Evolutionary conservation across 1,140 invertebrate species (phyloP), one percentile per base, ranked within the genome.

Genomic region (Drosophila suzukii): DNA sequence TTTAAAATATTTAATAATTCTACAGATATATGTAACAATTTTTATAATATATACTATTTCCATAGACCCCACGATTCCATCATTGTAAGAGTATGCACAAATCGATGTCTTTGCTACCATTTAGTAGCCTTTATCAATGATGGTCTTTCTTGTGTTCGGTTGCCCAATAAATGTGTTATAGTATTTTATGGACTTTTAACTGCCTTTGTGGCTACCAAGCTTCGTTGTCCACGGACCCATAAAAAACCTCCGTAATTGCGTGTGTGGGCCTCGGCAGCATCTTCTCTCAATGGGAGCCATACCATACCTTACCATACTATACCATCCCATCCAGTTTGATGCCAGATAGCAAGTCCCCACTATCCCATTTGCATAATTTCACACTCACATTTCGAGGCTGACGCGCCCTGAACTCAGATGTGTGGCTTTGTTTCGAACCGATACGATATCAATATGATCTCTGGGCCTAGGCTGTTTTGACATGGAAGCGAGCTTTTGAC

Each of bases 111-210:
- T 51, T 34, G 46, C 38, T 58, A 41, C 47, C 36, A 24, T 15
- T 62, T 36, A 24, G 13, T 17, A 6, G 30, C n/a, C 30, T 51
- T 27, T 44, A 49, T 54, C 38, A 63, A 46, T 49, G 39, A 44
- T 54, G 20, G 15, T 11, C 13, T 34, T 7, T n/a, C 46, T 49
- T 24, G 49, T 36, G 59, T 53, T 47, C 30, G 51, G 47, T 88
- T 88, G 53, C 84, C 39, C 84, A 88, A 88, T 89, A 77, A 88
- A 88, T 84, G 80, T 78, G 84, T 88, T 89, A 88, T 62, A 89
- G 73, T 88, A 88, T 88, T 88, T 88, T 88, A 88, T 81, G 76
- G 72, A 74, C 68, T 84, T 90, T 88, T 88, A 88, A 88, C 84
- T 88, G 85, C 62, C 85, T 88, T 88, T 88, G 84, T 88, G 55